These are phyloP conservation scores for Xestia c-nigrum DNA, from an alignment of 2,888 invertebrate species.

Conservation along the genomic window DNA sequence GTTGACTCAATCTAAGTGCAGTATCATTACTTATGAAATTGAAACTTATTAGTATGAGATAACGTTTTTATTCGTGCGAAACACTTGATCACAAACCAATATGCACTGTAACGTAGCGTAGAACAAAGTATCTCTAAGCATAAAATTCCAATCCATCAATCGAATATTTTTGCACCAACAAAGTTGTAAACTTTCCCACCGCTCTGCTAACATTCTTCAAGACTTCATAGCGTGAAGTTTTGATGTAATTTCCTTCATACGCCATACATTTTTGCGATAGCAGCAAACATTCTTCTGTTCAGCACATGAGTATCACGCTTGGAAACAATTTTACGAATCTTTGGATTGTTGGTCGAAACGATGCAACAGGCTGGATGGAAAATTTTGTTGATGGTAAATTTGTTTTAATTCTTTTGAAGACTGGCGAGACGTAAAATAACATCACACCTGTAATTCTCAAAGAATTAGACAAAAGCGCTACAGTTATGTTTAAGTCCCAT, in stretches of 20 bases:
- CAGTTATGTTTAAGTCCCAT: too few relatives aligned
- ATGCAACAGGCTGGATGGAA: constrained; percentile 45
- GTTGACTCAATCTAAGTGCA: too few relatives aligned
- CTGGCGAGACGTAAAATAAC: not conserved
- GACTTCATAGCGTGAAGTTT: constrained; percentile 1
- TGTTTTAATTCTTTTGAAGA: not conserved
- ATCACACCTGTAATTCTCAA: too few relatives aligned
- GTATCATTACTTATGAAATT: too few relatives aligned
- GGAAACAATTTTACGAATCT: constrained; percentile 47
- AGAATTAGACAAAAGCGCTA: too few relatives aligned
- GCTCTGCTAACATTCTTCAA: constrained; percentile 28
- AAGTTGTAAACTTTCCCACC: constrained; percentile 10
- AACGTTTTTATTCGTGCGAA: not conserved
- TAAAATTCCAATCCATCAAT: constrained; percentile 25
- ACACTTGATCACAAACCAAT: not conserved
- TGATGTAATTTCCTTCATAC: constrained; percentile 30
- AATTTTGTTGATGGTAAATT: constrained; percentile 9
- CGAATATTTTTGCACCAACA: constrained; percentile 6
- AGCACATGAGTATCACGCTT: constrained; percentile 18
- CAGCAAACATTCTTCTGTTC: constrained; percentile 28
- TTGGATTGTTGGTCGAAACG: constrained; percentile 29
- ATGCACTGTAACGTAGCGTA: not conserved
- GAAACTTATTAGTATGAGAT: too few relatives aligned
- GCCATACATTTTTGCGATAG: constrained; percentile 49
- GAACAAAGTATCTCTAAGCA: constrained; percentile 4